Percentiles rank a stretch among this genome's conserved stretches.
Conservation (phyloP, 2,888 invertebrate species). For the Labia minor region DNA sequence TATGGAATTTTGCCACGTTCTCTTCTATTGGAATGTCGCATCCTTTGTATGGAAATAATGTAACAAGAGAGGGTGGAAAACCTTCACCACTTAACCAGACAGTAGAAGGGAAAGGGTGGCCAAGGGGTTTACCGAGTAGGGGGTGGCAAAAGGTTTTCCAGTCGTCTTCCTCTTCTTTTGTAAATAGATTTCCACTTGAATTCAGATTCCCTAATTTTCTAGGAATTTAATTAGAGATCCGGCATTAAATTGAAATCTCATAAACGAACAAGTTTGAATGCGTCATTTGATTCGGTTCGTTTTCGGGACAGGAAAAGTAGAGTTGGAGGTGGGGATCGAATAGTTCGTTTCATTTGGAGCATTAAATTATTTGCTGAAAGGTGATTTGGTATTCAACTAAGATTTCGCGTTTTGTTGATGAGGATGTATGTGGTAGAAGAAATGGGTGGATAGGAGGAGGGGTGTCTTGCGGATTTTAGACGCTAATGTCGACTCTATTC, state of each 20-base stretch:
- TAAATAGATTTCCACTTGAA: conserved; percentile 19
- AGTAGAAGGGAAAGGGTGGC: neutral
- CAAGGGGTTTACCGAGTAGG: neutral
- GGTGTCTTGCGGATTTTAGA: too few relatives aligned
- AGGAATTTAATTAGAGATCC: conserved; percentile 22
- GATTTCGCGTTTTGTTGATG: conserved; percentile 4
- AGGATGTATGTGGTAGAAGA: neutral
- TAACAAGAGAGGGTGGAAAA: neutral
- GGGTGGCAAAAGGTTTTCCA: conserved; percentile 14
- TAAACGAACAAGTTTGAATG: conserved; percentile 16
- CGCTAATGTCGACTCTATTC: neutral
- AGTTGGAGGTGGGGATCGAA: neutral
- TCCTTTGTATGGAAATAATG: neutral
- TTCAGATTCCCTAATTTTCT: conserved; percentile 23
- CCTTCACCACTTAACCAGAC: neutral
- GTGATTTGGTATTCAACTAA: conserved; percentile 7
- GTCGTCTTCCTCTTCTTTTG: conserved; percentile 14
- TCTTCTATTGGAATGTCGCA: neutral
- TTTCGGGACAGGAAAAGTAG: conserved; percentile 1
- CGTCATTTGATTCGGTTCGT: conserved; percentile 13
- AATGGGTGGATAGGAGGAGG: neutral
- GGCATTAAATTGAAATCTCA: conserved; percentile 20
- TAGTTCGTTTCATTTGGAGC: conserved; percentile 7
- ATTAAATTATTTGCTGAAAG: conserved; percentile 13
- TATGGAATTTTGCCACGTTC: conserved; percentile 9